Conservation (phyloP, 2,113 vertebrate species). For the Meleagris gallopavo region DNA sequence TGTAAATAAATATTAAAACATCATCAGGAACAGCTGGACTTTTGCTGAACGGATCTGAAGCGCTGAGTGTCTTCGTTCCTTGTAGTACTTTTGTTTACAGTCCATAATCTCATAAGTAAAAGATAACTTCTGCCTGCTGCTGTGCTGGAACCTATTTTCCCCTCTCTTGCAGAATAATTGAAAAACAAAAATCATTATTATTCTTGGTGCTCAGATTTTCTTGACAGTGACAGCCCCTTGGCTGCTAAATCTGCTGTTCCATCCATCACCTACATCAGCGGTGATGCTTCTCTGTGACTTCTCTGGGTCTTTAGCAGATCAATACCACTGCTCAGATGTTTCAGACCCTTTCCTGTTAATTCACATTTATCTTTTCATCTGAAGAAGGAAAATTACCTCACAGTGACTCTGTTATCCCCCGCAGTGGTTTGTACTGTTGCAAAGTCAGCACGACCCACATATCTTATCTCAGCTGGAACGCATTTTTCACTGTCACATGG, state of each 20-base stretch:
- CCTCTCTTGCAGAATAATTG: neutral
- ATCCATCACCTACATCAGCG: constrained; percentile 56
- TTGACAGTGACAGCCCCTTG: constrained; percentile 45
- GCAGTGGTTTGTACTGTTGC: constrained; percentile 27
- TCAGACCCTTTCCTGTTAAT: constrained; percentile 53
- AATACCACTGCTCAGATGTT: constrained; percentile 56
- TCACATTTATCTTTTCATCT: constrained; percentile 59
- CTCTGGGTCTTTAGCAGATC: constrained; percentile 58
- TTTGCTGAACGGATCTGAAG: neutral
- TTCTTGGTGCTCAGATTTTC: neutral
- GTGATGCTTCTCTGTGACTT: constrained; percentile 57
- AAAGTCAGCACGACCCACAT: constrained; percentile 58
- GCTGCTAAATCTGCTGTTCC: constrained; percentile 29
- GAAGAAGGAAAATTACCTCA: constrained; percentile 55
- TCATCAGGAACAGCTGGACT: neutral
- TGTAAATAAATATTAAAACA: neutral
- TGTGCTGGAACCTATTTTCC: neutral
- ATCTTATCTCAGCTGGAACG: constrained; percentile 46
- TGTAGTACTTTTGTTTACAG: neutral
- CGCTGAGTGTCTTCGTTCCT: neutral
- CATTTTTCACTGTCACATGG: constrained; percentile 40
- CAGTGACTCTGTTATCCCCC: constrained; percentile 44
- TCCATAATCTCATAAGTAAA: neutral
- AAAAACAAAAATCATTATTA: neutral
- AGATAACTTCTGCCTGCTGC: neutral